Conservation (phyloP, 1,140 invertebrate species). For the Cyphomyrmex costatus region DNA sequence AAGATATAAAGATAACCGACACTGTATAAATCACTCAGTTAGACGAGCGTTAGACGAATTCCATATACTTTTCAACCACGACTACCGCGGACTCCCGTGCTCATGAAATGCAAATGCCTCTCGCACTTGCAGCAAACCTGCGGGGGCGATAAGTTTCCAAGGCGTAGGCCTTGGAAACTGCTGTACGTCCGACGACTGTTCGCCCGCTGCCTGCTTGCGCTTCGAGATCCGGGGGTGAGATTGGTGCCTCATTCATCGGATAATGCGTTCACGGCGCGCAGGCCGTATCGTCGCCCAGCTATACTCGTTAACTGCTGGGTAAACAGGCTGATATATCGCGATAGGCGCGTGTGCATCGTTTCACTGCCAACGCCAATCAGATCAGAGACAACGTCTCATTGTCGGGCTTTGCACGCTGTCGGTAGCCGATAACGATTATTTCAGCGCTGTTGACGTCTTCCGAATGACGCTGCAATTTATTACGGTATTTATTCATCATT, state of each 20-base stretch:
- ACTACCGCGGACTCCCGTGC: neutral
- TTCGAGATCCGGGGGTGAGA: constrained; percentile 71
- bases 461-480: constrained; percentile 36
- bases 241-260: constrained; percentile 72
- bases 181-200: constrained; percentile 64
- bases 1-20: neutral
- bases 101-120: constrained; percentile 74
- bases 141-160: constrained; percentile 68
- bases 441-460: constrained; percentile 50
- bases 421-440: constrained; percentile 61
- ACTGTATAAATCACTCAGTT: constrained; percentile 35
- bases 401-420: constrained; percentile 41
- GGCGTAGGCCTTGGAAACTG: constrained; percentile 71
- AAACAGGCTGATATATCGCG: constrained; percentile 73
- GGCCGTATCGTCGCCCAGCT: constrained; percentile 62
- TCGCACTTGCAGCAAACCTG: constrained; percentile 52
- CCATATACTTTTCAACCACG: neutral
- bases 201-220: constrained; percentile 33
- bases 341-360: constrained; percentile 58
- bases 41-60: constrained; percentile 42
- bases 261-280: constrained; percentile 72
- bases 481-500: constrained; percentile 50
- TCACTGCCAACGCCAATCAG: constrained; percentile 46
- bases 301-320: constrained; percentile 72
- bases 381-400: constrained; percentile 55